Base-by-base conservation (phyloP, 2,888 invertebrate genomes). In the Agrotis puta region DNA sequence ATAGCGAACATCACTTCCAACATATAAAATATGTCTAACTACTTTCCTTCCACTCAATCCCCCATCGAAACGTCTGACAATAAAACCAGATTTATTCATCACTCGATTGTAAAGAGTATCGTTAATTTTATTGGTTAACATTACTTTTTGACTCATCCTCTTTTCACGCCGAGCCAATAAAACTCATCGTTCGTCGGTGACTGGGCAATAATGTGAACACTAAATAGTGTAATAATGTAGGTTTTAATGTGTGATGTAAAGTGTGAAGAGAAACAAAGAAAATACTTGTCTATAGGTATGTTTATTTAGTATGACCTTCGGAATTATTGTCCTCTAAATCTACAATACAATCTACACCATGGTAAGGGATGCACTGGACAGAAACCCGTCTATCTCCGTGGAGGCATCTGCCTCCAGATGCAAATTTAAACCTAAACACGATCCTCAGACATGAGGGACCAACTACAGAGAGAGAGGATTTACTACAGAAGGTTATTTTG, bases 221-320 rank as follows among this genome's bases (percentile, higher is more conserved):
- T 94, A 93, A 95, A 95, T 94, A 94, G 92, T 91, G 88, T 92
- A 93, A 93, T 94, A 91, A 92, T 64, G 88, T 91, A 91, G 88
- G 90, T 90, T 91, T 92, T 92, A 90, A 84, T 85, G 86, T 86
- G 80, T 81, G 87, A 87, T 87, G 85, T 67, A 64, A 79, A 73
- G 73, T 75, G 70, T 70, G 48, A 81, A 66, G 53, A 57, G 39
- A 11, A n/a, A 5, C 3, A 54, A 58, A 18, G 45, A 33, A 56
- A 39, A 11, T 2, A 9, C 11, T 39, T 39, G 39, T 39, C 9
- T 39, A 39, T 39, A 39, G 39, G 11, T 39, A 39, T 39, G 11
- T 39, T 39, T 39, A 39, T 11, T 39, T 39, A 39, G 39, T 39
- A 11, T 39, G 39, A 39, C 39, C 9, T 11, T 39, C 39, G 39